phyloP scores from a whole-genome alignment of 1,140 invertebrate species.

The Lepidurus arcticus region DNA sequence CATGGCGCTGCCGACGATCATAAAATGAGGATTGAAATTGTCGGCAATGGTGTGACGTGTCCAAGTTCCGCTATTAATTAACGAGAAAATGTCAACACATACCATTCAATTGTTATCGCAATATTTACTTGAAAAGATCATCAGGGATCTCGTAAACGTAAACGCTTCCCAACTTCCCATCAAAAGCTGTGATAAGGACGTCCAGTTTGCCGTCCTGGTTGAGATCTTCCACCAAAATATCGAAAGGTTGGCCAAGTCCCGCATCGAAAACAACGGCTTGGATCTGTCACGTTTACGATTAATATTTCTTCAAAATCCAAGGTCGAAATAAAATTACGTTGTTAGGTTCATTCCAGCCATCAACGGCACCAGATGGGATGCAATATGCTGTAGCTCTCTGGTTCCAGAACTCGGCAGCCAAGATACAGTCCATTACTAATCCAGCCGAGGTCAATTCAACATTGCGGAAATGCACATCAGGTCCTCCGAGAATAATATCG shows the following conservation, averaged over 20 bases:
- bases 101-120: not conserved
- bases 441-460: conserved; percentile 40
- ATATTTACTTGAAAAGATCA: conserved; percentile 41
- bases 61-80: conserved; percentile 40
- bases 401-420: conserved; percentile 45
- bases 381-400: conserved; percentile 43
- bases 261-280: conserved; percentile 42
- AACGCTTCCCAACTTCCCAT: conserved; percentile 42
- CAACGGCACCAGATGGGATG: conserved; percentile 39
- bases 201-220: conserved; percentile 44
- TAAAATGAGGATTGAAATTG: conserved; percentile 41
- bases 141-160: conserved; percentile 44
- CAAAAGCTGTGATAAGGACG: conserved; percentile 42
- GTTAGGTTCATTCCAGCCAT: conserved; percentile 42
- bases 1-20: conserved; percentile 39
- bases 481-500: conserved; percentile 41
- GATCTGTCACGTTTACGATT: conserved; percentile 38
- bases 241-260: conserved; percentile 43
- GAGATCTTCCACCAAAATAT: conserved; percentile 43
- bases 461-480: conserved; percentile 44
- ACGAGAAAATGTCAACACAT: conserved; percentile 4
- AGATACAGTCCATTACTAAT: conserved; percentile 41
- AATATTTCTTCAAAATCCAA: not conserved
- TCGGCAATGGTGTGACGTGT: conserved; percentile 40
- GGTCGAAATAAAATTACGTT: conserved; percentile 38